Percentiles rank a stretch among this genome's conserved stretches.
These are phyloP conservation scores for Harmothoe impar DNA, from an alignment of 2,888 invertebrate genomes.

Conservation along the genomic window DNA sequence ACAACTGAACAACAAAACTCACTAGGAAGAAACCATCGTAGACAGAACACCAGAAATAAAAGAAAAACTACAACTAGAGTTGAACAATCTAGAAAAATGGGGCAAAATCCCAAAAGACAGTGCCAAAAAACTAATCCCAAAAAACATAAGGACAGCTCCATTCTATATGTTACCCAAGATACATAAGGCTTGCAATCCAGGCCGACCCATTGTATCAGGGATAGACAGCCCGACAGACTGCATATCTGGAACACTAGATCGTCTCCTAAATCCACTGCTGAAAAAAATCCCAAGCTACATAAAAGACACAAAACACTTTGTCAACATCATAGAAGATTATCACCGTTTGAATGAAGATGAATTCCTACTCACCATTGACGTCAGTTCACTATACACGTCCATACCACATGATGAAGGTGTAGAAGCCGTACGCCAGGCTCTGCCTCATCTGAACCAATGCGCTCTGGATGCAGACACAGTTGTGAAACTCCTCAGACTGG, in stretches of 20 bases:
- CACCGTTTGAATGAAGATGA: slow-evolving; percentile 15
- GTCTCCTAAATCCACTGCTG: background rate
- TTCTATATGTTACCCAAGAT: slow-evolving; percentile 43
- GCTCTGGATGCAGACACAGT: background rate
- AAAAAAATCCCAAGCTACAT: background rate
- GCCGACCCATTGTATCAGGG: slow-evolving; percentile 24
- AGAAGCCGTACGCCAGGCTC: background rate
- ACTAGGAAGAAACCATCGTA: background rate
- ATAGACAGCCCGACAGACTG: background rate
- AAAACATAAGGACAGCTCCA: background rate
- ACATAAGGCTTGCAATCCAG: background rate
- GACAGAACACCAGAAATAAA: background rate
- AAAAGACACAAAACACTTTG: slow-evolving; percentile 40
- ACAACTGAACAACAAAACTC: background rate
- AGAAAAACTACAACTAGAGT: background rate
- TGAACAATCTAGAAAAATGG: background rate
- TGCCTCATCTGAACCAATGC: background rate
- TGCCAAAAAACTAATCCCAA: background rate
- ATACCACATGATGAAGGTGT: slow-evolving; percentile 44
- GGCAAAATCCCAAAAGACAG: background rate
- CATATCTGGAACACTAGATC: background rate
- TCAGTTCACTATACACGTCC: slow-evolving; percentile 1
- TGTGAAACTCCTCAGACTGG: background rate
- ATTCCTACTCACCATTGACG: slow-evolving; percentile 28
- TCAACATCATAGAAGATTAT: slow-evolving; percentile 21